These are phyloP conservation scores for Perizoma affinitatum DNA, from an alignment of 2,888 invertebrate species.

Conservation along the genomic window DNA sequence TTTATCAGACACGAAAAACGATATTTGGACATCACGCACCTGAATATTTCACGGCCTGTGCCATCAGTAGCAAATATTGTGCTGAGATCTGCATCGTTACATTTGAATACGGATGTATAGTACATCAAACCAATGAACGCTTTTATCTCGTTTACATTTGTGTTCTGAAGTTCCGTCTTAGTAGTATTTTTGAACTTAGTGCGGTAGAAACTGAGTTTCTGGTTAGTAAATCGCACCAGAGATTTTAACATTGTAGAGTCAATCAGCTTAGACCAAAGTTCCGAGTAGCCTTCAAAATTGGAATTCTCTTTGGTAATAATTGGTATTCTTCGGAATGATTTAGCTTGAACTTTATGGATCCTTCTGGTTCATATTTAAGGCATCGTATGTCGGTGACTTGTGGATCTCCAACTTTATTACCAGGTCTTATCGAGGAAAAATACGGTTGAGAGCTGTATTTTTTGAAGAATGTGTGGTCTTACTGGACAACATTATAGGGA, in stretches of 20 bases:
- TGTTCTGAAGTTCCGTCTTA: conserved; percentile 26
- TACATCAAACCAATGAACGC: conserved; percentile 30
- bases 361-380: conserved; percentile 10
- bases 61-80: conserved; percentile 35
- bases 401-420: conserved; percentile 9
- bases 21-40: conserved; percentile 27
- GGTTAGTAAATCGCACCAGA: conserved; percentile 21
- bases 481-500: conserved; percentile 30
- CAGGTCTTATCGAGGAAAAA: conserved; percentile 8
- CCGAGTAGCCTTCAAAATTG: conserved; percentile 1
- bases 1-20: conserved; percentile 27
- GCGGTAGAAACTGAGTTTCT: conserved; percentile 34
- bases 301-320: neutral
- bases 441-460: conserved; percentile 17
- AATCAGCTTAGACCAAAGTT: conserved; percentile 1
- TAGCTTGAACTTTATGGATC: conserved; percentile 8
- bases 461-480: conserved; percentile 26
- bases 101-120: conserved; percentile 35
- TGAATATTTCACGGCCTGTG: conserved; percentile 35
- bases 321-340: neutral
- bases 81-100: conserved; percentile 23
- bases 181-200: conserved; percentile 27
- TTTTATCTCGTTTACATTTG: conserved; percentile 32
- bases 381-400: conserved; percentile 7
- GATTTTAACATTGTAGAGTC: neutral